These are phyloP conservation scores for Drosophila barbarae DNA, from an alignment of 2,888 invertebrate genomes.

Conservation along the genomic window DNA sequence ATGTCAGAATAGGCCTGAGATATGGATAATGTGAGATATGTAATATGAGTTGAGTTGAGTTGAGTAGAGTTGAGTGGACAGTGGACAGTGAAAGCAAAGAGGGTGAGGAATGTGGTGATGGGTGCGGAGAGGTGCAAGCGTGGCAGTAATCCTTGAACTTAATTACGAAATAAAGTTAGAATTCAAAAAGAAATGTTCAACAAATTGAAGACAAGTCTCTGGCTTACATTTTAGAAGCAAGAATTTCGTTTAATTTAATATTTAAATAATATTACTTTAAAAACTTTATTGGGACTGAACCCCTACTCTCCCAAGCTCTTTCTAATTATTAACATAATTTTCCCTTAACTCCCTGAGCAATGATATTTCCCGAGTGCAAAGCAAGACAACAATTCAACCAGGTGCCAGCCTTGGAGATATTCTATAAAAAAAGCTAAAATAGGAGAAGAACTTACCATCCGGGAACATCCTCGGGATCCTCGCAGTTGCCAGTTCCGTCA, in stretches of 20 bases:
- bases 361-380: slow-evolving; percentile 34
- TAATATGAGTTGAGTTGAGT: slow-evolving; percentile 1
- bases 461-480: slow-evolving; percentile 96
- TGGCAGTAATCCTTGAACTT: slow-evolving; percentile 31
- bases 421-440: not conserved
- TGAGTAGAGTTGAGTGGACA: slow-evolving; percentile 18
- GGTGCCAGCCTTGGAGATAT: slow-evolving; percentile 30
- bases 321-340: not conserved
- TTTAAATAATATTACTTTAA: not conserved
- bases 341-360: not conserved
- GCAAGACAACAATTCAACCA: slow-evolving; percentile 52
- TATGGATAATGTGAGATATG: slow-evolving; percentile 48
- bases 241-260: not conserved
- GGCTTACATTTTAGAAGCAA: too few relatives aligned
- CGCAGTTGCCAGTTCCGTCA: slow-evolving; percentile 95
- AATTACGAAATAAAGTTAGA: not conserved
- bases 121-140: slow-evolving; percentile 51
- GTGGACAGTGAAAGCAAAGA: slow-evolving; percentile 12
- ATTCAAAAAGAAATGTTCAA: slow-evolving; percentile 16
- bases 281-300: not conserved
- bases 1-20: slow-evolving; percentile 77
- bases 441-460: slow-evolving; percentile 89
- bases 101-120: slow-evolving; percentile 21
- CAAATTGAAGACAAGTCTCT: slow-evolving; percentile 15
- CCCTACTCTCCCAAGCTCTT: not conserved